Base-by-base conservation (phyloP, 2,797 vertebrate genomes). In the Mormyrops attenuatus region DNA sequence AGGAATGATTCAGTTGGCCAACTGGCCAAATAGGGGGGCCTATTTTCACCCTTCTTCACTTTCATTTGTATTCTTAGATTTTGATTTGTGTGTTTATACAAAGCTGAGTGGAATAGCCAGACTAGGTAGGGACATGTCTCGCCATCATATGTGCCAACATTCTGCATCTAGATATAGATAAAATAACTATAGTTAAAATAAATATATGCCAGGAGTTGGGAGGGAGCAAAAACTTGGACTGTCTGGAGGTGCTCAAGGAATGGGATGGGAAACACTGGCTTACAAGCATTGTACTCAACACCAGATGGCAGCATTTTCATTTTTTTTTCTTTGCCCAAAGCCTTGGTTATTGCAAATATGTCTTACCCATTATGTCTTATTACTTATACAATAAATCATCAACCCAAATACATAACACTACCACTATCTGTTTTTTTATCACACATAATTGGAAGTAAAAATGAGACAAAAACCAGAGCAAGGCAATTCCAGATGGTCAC, bases 271-370 rank as follows among this genome's bases (percentile, higher is more conserved):
- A 80, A 41, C 34, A 8, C 17, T 44, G 38, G 7, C 38, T 41
- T n/a, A 3, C 41, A 7, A 82, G 5, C 17, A 66, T 60, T 15
- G 57, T 11, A 77, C 22, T 57, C 20, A 8, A 69, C 69, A 80
- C 17, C 66, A 82, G 89, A 26, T 90, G 86, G 52, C 66, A 88
- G 86, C 20, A 90, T 50, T 88, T 69, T 13, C 3, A 5, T 50
- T 66, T 38, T 38, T 13, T 82, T 47, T 9, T n/a, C 69, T 82
- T 82, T 82, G 41, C 41, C 38, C 38, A 47, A 82, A 44, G 30
- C 30, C 73, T 80, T 44, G 7, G 2, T 44, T n/a, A 17, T 47
- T 47, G 66, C 66, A 73, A 73, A 9, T 82, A 80, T 44, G 5
- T 80, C 17, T 82, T 82, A n/a, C 77, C 38, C 41, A 47, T 20